Evolutionary conservation across 2,113 vertebrate genomes (phyloP), one percentile per base, ranked within the genome.

Genomic region (Gasterosteus nipponicus): DNA sequence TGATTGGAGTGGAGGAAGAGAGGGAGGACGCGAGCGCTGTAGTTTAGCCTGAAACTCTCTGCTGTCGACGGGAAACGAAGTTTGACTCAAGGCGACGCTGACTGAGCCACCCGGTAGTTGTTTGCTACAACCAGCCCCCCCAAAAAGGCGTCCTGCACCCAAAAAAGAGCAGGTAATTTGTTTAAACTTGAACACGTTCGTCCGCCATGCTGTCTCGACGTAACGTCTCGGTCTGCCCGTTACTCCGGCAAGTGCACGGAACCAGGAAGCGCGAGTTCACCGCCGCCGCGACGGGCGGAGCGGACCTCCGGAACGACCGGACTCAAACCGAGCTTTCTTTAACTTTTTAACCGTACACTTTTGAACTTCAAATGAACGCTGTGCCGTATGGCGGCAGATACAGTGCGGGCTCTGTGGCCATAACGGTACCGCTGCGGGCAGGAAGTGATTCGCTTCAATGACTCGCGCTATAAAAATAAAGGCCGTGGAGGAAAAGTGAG

Each of bases 401-500:
- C 9, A 38, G 73, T 18, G 10, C 10, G 8, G 18, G 72, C 71
- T 0, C 4, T 56, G 69, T 69, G n/a, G 82, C 61, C 73, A 9
- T 59, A 74, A 80, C 68, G 75, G 73, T 5, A 54, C 10, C 19
- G 49, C 18, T 38, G 33, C 68, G 81, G 89, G 64, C 93, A 91
- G 93, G 93, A 93, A 94, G 93, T 93, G 91, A 89, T 84, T 81
- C 81, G 89, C 69, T 61, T 90, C 87, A 91, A 90, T 90, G 90
- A 92, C 85, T 75, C 64, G 70, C 58, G 74, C 64, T 69, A 79
- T 64, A 41, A 5, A 38, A 38, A 59, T 19, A 8, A 7, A 67
- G 69, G 77, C 74, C 79, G 61, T 11, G 2, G 29, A 5, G 19
- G 18, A 33, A 12, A 56, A 68, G 10, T 38, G 33, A 15, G 0